Evolutionary conservation across 2,113 vertebrate genomes (phyloP), one percentile per base, ranked within the genome.

Genomic region (Hippocampus mohnikei): DNA sequence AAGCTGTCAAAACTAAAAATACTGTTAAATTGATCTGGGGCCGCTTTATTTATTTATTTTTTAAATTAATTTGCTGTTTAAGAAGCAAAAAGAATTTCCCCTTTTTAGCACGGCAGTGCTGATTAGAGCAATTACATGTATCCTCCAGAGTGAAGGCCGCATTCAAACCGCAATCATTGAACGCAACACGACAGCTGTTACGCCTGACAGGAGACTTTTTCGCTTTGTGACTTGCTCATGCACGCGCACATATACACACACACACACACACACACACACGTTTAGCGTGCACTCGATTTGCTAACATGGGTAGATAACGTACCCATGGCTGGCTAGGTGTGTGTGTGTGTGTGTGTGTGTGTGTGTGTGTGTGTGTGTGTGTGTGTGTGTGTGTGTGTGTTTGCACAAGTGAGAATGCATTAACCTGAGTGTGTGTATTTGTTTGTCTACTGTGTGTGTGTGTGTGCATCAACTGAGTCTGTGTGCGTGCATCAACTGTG

Each of bases 121-220:
- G 63, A 65, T 65, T 65, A 65, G 63, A 65, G 63, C 42, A 65
- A 65, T 65, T 65, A 65, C 42, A 65, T 65, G 23, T 65, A 65
- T 65, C 42, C 63, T 65, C 63, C 23, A 18, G 63, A 65, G 63
- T 65, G 63, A 46, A 46, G 41, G 42, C 13, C n/a, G 61, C 21
- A 42, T 64, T 64, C 40, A 64, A 42, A 40, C 33, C 18, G 2
- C 20, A 42, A 42, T 65, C 63, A 46, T 46, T 46, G 63, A 65
- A 42, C 41, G 61, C 61, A 44, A 42, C 61, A 71, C 67, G 27
- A 60, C 27, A 60, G 27, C 27, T 18, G 27, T 60, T 33, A 33
- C 2, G 25, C 15, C 13, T 60, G 58, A 60, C 58, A 60, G 23
- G 55, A 25, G n/a, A 23, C 25, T 60, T 60, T 60, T 27, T 60